Conservation (phyloP, 2,797 vertebrate species). For the Ciconia nigra region DNA sequence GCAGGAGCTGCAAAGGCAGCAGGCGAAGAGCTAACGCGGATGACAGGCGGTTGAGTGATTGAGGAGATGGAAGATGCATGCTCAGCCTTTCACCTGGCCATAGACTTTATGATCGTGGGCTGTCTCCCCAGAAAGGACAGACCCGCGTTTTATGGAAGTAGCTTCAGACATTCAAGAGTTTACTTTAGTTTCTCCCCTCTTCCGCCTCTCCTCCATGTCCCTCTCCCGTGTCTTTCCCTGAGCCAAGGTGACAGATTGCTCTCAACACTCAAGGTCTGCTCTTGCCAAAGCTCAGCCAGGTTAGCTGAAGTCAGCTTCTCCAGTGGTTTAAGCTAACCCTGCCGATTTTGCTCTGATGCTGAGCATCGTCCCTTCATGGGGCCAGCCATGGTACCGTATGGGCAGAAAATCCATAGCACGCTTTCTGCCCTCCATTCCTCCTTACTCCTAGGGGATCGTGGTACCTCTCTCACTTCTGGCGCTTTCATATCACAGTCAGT, state of each 20-base stretch:
- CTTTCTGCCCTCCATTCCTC: not conserved
- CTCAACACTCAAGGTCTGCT: accelerated
- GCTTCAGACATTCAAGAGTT: not conserved
- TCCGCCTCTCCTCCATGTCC: not conserved
- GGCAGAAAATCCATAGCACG: not conserved
- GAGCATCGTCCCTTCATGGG: accelerated
- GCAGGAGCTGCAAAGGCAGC: not conserved
- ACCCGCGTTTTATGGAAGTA: accelerated
- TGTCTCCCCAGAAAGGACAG: not conserved
- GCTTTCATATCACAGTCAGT: not conserved
- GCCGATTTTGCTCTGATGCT: not conserved
- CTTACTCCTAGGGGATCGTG: not conserved
- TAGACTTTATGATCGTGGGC: not conserved
- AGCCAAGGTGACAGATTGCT: not conserved
- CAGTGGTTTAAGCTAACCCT: not conserved
- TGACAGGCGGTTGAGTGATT: not conserved
- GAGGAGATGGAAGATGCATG: not conserved
- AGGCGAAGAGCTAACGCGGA: not conserved
- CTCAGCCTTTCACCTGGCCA: not conserved
- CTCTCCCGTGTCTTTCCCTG: not conserved
- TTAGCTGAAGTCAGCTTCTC: not conserved
- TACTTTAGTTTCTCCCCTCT: not conserved
- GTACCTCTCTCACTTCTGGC: not conserved
- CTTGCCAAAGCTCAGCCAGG: not conserved
- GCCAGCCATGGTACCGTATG: accelerated